A percentile compares a stretch with the other conserved stretches of the same genome.
Evolutionary conservation across 2,113 vertebrate genomes (phyloP).

Genomic region (Argyrosomus japonicus): DNA sequence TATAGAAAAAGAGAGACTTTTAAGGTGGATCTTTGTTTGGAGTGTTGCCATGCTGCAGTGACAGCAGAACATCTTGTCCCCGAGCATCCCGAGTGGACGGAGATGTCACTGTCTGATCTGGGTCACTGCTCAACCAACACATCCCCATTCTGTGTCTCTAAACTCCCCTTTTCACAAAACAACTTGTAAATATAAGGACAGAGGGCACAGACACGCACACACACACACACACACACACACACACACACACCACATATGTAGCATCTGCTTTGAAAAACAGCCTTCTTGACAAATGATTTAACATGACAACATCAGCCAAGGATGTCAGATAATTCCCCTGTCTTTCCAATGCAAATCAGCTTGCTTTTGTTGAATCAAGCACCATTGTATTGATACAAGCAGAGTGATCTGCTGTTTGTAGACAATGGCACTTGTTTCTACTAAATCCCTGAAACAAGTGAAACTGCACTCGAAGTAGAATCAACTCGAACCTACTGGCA

Average conservation of each 20-base stretch:
- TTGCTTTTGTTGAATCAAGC: slow-evolving; percentile 33
- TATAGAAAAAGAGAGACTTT: neutral
- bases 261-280: neutral
- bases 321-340: slow-evolving; percentile 3
- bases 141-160: slow-evolving; percentile 9
- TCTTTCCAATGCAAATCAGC: slow-evolving; percentile 23
- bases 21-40: slow-evolving; percentile 19
- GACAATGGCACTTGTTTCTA: slow-evolving; percentile 2
- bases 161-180: slow-evolving; percentile 6
- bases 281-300: slow-evolving; percentile 32
- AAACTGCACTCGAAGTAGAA: neutral
- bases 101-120: slow-evolving; percentile 66
- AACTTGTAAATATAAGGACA: slow-evolving; percentile 37
- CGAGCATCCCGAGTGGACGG: slow-evolving; percentile 47
- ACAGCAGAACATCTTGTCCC: slow-evolving; percentile 55
- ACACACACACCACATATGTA: neutral
- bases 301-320: slow-evolving; percentile 22
- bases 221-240: no score
- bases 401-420: slow-evolving; percentile 9
- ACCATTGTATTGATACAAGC: slow-evolving; percentile 1
- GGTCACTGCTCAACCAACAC: slow-evolving; percentile 64
- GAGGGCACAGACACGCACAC: neutral
- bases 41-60: slow-evolving; percentile 47
- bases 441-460: neutral
- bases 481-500: neutral